These are phyloP conservation scores for Mercenaria mercenaria DNA, from an alignment of 1,140 invertebrate genomes.

Conservation along the genomic window DNA sequence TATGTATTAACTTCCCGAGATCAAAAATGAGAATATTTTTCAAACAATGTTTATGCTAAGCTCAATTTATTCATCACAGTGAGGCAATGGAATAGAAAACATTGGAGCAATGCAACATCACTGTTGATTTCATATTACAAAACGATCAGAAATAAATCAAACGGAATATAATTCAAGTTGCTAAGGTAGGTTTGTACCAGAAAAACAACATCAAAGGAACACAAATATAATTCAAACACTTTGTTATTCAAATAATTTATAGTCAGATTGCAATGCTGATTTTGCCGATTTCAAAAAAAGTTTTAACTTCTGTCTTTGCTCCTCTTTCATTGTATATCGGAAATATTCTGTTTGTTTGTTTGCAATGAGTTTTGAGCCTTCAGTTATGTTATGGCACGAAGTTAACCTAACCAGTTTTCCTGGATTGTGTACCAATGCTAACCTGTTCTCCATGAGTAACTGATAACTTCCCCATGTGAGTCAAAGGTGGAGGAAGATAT, in stretches of 20 bases:
- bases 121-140: constrained; percentile 49
- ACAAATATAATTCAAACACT: neutral
- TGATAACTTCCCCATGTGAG: no score
- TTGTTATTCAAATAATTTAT: neutral
- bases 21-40: neutral
- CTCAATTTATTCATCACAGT: neutral
- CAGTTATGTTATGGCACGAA: no score
- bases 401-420: no score
- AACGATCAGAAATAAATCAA: constrained; percentile 49
- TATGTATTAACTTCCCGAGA: neutral
- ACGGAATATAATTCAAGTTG: constrained; percentile 33
- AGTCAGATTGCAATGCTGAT: neutral
- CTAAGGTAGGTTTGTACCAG: neutral
- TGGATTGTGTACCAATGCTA: no score
- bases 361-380: no score
- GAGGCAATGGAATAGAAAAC: constrained; percentile 21
- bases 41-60: neutral
- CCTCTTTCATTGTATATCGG: no score
- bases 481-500: no score
- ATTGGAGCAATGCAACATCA: neutral
- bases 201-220: constrained; percentile 41
- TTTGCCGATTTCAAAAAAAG: neutral
- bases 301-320: no score
- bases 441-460: no score
- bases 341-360: no score